Evolutionary conservation across 2,113 vertebrate species (phyloP), one percentile per base, ranked within the genome.

Genomic region (Campylomormyrus numenius): DNA sequence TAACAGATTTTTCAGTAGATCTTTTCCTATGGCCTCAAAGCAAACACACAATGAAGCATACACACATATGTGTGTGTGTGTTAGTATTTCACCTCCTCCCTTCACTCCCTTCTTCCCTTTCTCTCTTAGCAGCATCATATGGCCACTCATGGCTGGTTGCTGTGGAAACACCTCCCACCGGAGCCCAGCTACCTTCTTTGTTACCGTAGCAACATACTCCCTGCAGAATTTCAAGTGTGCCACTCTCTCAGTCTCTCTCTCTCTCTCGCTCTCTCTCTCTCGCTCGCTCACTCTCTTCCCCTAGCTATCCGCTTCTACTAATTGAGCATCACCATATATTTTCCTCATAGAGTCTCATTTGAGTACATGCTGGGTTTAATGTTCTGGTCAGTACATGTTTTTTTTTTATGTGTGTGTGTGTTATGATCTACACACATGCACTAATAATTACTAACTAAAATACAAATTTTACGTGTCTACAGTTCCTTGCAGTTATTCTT

Each of bases 201-300:
- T 96, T 96, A 94, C 96, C 93, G 92, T 96, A 95, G 95, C 95
- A 95, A 97, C 96, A 93, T 93, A 93, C 93, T 96, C 96, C 94
- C 95, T 91, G 94, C 93, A 95, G 96, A 95, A 96, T 95, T 95
- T 93, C 92, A 94, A 94, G 93, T 93, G 91, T 95, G 93, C 94
- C 94, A 93, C 94, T 91, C 92, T 91, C 80, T 90, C 92, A 80
- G 88, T 62, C 87, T 89, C 91, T 91, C 85, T 85, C 91, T 87
- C 83, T 42, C 6, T 88, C 86, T 92, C 31, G 31, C 31, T 31
- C 90, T 42, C 39, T 42, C 89, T 92, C 90, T 62, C 87, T 89
- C 91, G 90, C 85, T 85, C 91, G 53, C 84, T 45, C 17, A 88
- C 89, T 92, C 90, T 90, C 86, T 91, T 91, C 92, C 80, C n/a